Base-by-base conservation (phyloP, 2,797 vertebrate species). In the Propithecus perrieri region DNA sequence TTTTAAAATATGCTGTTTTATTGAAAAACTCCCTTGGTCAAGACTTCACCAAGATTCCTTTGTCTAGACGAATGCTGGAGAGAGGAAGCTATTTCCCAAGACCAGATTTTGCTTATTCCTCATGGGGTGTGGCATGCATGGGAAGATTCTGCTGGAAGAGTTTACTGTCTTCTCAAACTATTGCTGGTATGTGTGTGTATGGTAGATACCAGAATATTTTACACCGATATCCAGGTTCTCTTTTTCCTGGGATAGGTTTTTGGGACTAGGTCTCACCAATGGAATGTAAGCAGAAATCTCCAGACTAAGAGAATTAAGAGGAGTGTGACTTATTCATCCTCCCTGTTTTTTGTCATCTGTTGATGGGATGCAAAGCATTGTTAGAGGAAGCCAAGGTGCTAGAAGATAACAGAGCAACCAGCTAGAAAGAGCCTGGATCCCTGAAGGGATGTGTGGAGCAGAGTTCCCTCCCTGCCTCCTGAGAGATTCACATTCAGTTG, bases 401-500 rank as follows among this genome's bases (percentile, higher is more conserved):
- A 7, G 46, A 18, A 92, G 48, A 67, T 9, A 24, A 38, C 18
- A 33, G 43, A 85, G 13, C 18, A 50, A 14, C 15, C 30, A 22
- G 4, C 1, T 30, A 4, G 28, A 78, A 76, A 92, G 67, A 48
- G 30, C n/a, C 69, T 67, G 75, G 71, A 41, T 91, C 63, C 81
- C 69, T 18, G 65, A 61, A 20, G 59, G 57, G 59, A 11, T 2
- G 2, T 28, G 5, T 26, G 22, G 55, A 85, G 17, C 35, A 28
- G 18, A 69, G 3, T 13, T 15, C 30, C 43, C 74, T 38, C 28
- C 17, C 7, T 10, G 4, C 6, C 48, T 53, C 48, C 28, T 7
- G 22, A 79, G 85, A 30, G 7, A 84, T 6, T 18, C 12, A 0
- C 0, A 0, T 5, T 18, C 33, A 13, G n/a, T 15, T 30, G 13